Conservation (phyloP, 1,140 invertebrate species). For the Oppia nitens region DNA sequence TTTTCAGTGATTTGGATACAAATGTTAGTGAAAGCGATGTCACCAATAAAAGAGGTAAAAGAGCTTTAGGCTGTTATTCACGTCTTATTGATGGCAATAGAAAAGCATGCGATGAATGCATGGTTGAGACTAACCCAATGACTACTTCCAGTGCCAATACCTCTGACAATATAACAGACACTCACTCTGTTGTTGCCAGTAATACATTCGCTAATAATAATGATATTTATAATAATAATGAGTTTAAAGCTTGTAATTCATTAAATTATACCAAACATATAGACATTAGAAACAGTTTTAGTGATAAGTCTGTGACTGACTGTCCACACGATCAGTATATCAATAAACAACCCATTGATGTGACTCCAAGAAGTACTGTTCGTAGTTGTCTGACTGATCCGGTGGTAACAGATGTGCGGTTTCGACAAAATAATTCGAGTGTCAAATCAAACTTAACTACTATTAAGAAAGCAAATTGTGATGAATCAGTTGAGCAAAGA, state of each 20-base stretch:
- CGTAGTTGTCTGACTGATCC: no score
- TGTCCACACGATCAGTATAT: background rate
- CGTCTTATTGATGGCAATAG: background rate
- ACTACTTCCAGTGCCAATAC: background rate
- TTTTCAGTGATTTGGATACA: background rate
- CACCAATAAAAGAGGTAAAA: background rate
- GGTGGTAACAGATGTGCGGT: background rate
- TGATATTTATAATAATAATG: no score
- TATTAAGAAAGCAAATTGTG: background rate
- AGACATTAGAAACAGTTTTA: no score
- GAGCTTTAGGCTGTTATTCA: background rate
- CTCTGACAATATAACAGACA: no score
- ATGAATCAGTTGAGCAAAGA: conserved; percentile 61
- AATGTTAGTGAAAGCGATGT: background rate
- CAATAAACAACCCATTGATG: background rate
- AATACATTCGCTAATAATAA: background rate
- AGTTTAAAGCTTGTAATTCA: background rate
- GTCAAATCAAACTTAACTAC: background rate
- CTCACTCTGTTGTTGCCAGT: background rate
- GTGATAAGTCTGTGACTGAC: background rate
- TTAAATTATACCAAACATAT: background rate
- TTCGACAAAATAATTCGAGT: background rate
- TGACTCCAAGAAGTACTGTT: background rate
- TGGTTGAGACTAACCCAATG: background rate
- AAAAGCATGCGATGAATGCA: background rate